phyloP scores from a whole-genome alignment of 2,888 invertebrate genomes.

The Apodemia mormo region DNA sequence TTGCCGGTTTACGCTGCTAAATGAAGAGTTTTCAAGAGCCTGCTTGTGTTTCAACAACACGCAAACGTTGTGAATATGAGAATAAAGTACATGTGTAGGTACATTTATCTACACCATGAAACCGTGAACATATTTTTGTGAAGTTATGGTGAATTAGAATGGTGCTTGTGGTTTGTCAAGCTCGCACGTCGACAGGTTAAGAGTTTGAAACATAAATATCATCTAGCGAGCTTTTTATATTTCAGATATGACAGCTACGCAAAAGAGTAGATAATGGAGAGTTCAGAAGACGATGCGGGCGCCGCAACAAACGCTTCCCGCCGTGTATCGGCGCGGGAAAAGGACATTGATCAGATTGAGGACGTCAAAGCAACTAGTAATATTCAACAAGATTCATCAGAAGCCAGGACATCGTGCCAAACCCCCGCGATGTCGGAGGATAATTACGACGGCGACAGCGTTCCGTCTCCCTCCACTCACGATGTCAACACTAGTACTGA shows the following conservation, averaged over 20 bases:
- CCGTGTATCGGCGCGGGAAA: conserved; percentile 81
- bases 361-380: conserved; percentile 68
- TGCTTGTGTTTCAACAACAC: conserved; percentile 65
- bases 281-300: conserved; percentile 81
- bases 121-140: conserved; percentile 74
- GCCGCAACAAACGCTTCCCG: conserved; percentile 78
- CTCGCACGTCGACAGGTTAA: conserved; percentile 80
- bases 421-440: conserved; percentile 72
- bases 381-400: conserved; percentile 59
- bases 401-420: conserved; percentile 57
- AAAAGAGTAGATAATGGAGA: conserved; percentile 82
- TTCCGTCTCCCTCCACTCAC: conserved; percentile 72
- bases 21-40: conserved; percentile 65
- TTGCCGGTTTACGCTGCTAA: conserved; percentile 82
- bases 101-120: conserved; percentile 75
- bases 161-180: conserved; percentile 80
- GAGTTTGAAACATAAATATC: conserved; percentile 77
- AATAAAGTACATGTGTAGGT: conserved; percentile 80
- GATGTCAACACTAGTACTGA: conserved; percentile 77
- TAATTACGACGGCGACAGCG: conserved; percentile 73
- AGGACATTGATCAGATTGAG: conserved; percentile 66
- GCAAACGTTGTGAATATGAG: conserved; percentile 79
- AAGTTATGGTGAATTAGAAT: conserved; percentile 82
- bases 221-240: conserved; percentile 75
- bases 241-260: conserved; percentile 79